A percentile compares a stretch with the other conserved stretches of the same genome.
Conservation (phyloP, 1,140 invertebrate genomes). For the Hormaphis cornu region DNA sequence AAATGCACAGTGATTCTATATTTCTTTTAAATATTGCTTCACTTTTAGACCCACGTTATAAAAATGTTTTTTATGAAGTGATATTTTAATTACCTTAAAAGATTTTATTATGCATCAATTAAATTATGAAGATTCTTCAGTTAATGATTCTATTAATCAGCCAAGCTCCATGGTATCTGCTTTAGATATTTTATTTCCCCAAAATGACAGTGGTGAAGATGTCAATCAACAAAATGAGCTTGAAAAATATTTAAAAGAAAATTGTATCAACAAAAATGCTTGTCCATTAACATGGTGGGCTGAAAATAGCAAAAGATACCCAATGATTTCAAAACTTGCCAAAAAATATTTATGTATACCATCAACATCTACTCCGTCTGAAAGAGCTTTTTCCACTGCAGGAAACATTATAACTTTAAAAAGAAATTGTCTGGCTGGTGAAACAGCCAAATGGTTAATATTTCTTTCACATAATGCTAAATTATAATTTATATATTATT, state of each 20-base stretch:
- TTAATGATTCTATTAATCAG: constrained; percentile 1
- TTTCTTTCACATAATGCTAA: background rate
- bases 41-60: constrained; percentile 3
- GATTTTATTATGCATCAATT: constrained; percentile 2
- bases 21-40: background rate
- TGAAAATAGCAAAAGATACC: background rate
- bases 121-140: background rate
- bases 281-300: background rate
- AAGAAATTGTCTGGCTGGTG: background rate
- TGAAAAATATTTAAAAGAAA: background rate
- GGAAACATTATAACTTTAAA: background rate
- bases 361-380: background rate
- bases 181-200: constrained; percentile 2
- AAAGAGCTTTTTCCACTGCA: background rate
- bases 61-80: constrained; percentile 1
- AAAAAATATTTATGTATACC: constrained; percentile 1
- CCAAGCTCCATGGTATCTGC: background rate
- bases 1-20: constrained; percentile 1
- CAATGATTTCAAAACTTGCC: background rate
- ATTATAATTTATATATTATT: background rate
- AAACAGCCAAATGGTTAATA: background rate
- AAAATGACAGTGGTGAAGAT: background rate
- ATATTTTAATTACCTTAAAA: background rate
- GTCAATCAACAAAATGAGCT: background rate
- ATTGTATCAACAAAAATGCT: background rate